Base-by-base conservation (phyloP, 2,113 vertebrate genomes). In the Podarcis muralis region DNA sequence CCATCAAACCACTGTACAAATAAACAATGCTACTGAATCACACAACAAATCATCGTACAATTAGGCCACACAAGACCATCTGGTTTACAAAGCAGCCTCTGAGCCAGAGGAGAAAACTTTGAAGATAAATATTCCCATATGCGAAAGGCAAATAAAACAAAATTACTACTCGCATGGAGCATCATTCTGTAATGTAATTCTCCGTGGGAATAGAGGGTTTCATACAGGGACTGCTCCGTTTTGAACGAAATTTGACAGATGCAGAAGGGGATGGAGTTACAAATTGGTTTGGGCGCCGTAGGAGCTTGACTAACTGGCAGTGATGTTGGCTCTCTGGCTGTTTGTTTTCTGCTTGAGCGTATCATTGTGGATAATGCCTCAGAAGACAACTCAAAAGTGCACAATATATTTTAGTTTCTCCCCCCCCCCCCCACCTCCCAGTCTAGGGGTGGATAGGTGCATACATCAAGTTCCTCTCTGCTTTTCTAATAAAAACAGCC, bases 91-190 rank as follows among this genome's bases (percentile, higher is more conserved):
- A 96, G 93, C 88, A 93, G 92, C 89, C 91, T 88, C 85, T 27
- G 92, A 96, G 96, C 96, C 97, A 97, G 96, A 95, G 94, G 95
- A 91, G 94, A 96, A 96, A 96, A 96, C 97, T 97, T 97, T 97
- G 96, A 97, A 97, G 97, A 97, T 98, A 98, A 98, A 97, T 97
- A 97, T 94, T 98, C 96, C 97, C 97, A 98, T 96, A 97, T 98
- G 97, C 96, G 97, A 93, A 96, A 96, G 93, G 94, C 94, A 94
- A 96, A 93, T 92, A 94, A 95, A 83, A 94, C 85, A 97, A 95
- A 95, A 95, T 96, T 95, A 93, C 95, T 96, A 95, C 94, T 97
- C 94, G 92, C 91, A 94, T 0, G 0, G 90, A 96, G 92, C 95
- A 95, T 97, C 96, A 91, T 96, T 96, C 95, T 92, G 94, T 94